Conservation (phyloP, 2,113 vertebrate genomes). For the Serilophus lunatus region DNA sequence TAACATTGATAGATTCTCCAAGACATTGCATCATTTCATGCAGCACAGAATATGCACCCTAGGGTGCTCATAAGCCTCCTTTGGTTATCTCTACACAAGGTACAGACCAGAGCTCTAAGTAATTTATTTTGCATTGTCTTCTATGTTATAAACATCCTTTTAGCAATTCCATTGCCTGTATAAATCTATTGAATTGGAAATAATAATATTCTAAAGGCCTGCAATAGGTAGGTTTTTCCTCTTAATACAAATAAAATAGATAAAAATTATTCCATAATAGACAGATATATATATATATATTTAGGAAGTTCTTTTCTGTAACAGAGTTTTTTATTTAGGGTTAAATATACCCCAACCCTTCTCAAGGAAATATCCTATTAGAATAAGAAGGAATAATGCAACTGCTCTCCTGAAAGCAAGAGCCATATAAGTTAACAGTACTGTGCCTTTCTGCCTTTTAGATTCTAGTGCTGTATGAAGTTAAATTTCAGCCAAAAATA, state of each 20-base stretch:
- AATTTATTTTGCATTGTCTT: background rate
- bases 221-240: background rate
- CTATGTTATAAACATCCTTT: background rate
- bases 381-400: background rate
- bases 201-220: background rate
- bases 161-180: background rate
- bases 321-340: conserved; percentile 1
- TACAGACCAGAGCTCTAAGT: background rate
- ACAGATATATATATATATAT: background rate
- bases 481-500: background rate
- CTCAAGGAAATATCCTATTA: background rate
- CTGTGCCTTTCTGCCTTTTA: background rate
- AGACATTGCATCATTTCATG: background rate
- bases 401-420: background rate
- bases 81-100: background rate
- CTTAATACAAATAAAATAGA: background rate
- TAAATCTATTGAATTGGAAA: background rate
- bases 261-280: background rate
- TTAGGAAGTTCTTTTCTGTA: background rate
- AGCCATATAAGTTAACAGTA: background rate
- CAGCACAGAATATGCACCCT: background rate
- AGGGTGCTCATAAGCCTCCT: background rate
- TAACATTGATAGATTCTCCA: background rate
- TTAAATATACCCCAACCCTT: background rate
- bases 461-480: background rate